Conservation (phyloP, 1,140 invertebrate genomes). For the Hyposmocoma kahamanoa region DNA sequence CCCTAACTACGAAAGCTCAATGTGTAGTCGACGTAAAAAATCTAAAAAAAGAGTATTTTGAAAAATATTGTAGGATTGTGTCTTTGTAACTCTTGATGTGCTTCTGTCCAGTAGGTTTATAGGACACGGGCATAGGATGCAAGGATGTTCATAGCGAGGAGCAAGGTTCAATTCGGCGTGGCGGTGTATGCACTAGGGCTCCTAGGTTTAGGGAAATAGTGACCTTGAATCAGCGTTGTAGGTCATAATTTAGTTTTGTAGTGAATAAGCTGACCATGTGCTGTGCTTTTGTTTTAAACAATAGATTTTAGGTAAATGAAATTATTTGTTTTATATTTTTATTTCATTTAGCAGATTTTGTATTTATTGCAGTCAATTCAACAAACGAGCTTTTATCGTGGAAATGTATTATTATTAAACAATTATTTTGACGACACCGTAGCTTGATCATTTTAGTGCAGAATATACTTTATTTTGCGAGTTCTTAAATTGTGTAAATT, state of each 20-base stretch:
- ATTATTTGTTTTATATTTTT: conserved; percentile 63
- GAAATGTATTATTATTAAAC: no score
- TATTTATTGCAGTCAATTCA: conserved; percentile 68
- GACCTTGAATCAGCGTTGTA: conserved; percentile 54
- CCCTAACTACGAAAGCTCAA: conserved; percentile 62
- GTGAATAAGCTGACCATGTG: conserved; percentile 69
- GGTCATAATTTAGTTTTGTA: conserved; percentile 62
- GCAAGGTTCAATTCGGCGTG: conserved; percentile 9
- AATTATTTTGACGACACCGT: conserved; percentile 38
- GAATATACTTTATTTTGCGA: conserved; percentile 58
- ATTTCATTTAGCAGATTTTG: conserved; percentile 39
- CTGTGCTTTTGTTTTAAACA: conserved; percentile 72
- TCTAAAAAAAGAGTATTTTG: conserved; percentile 48
- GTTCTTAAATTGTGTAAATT: conserved; percentile 37
- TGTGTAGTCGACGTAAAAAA: conserved; percentile 54
- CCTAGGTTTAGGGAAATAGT: conserved; percentile 58
- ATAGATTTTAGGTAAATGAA: conserved; percentile 59
- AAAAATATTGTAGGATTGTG: conserved; percentile 61
- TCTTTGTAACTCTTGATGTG: conserved; percentile 70
- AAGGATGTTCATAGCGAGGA: background rate
- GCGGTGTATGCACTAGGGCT: conserved; percentile 48
- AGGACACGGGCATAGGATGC: conserved; percentile 32
- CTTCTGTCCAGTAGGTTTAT: conserved; percentile 65
- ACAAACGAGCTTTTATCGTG: conserved; percentile 45
- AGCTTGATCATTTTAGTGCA: no score